A percentile compares a stretch with the other conserved stretches of the same genome.
phyloP scores from a whole-genome alignment of 1,140 invertebrate genomes.

The Aphelenchoides fujianensis region DNA sequence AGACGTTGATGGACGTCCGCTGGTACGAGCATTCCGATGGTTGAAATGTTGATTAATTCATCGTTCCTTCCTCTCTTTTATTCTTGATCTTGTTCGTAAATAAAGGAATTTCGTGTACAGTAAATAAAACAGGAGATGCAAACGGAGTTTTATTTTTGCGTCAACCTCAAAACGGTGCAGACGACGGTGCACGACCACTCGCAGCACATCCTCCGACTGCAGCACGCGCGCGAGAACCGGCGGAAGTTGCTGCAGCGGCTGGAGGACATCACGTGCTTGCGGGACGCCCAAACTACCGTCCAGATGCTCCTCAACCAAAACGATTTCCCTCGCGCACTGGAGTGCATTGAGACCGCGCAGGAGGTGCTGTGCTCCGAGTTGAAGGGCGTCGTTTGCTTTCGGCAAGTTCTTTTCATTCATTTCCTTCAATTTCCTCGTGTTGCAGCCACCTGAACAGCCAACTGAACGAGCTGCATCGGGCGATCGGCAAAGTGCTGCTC shows the following conservation, averaged over 20 bases:
- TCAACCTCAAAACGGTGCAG: slow-evolving; percentile 48
- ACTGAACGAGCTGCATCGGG: slow-evolving; percentile 86
- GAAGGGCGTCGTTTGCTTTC: slow-evolving; percentile 85
- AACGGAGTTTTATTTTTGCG: too few species aligned
- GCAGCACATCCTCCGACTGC: slow-evolving; percentile 61
- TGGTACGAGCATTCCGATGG: too few species aligned
- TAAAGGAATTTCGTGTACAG: too few species aligned
- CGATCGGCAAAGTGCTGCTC: slow-evolving; percentile 93
- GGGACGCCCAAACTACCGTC: slow-evolving; percentile 95
- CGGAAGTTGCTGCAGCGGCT: slow-evolving; percentile 45
- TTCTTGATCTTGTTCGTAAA: too few species aligned
- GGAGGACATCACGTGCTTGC: slow-evolving; percentile 68
- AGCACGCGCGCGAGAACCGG: slow-evolving; percentile 65
- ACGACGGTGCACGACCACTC: slow-evolving; percentile 36
- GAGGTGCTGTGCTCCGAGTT: slow-evolving; percentile 85
- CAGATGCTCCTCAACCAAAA: slow-evolving; percentile 87
- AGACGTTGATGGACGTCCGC: too few species aligned
- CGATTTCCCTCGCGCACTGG: slow-evolving; percentile 93
- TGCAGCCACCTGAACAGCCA: slow-evolving; percentile 85
- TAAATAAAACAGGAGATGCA: too few species aligned
- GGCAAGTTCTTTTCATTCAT: too few species aligned
- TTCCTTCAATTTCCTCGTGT: too few species aligned
- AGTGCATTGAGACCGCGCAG: slow-evolving; percentile 91
- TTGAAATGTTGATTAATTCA: too few species aligned
- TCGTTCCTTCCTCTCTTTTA: too few species aligned